Percentiles rank a stretch among this genome's conserved stretches.
These are phyloP conservation scores for Agelas oroides DNA, from an alignment of 37 sponge, comb jelly and placozoan species.

Conservation along the genomic window DNA sequence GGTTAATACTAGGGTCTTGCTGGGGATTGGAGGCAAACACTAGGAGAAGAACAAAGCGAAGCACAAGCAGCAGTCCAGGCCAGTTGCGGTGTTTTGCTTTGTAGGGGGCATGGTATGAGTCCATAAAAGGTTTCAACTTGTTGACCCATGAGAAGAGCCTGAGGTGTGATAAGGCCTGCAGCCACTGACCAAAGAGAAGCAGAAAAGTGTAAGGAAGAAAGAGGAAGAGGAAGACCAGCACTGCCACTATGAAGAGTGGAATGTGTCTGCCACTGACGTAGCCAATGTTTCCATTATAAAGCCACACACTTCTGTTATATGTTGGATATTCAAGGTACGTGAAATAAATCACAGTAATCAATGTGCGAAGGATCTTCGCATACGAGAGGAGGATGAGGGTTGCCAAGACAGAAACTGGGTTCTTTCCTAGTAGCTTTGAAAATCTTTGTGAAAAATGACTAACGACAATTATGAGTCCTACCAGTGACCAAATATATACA, in stretches of 20 bases:
- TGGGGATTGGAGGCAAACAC: not conserved
- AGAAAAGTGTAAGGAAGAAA: not conserved
- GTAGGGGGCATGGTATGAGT: constrained; percentile 16
- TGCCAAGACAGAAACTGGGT: constrained; percentile 22
- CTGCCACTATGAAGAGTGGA: not conserved
- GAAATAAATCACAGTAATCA: not conserved
- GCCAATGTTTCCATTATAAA: not conserved
- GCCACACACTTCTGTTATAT: not conserved
- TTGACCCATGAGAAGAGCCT: not conserved
- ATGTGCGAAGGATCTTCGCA: constrained; percentile 6
- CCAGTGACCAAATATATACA: constrained; percentile 1
- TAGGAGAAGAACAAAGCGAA: not conserved
- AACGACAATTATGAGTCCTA: constrained; percentile 1
- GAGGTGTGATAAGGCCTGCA: not conserved
- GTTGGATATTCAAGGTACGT: not conserved
- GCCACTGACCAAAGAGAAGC: constrained; percentile 17
- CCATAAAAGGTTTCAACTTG: not conserved
- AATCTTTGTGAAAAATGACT: not conserved
- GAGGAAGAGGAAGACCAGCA: not conserved
- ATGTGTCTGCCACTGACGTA: not conserved
- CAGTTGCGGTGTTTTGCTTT: constrained; percentile 12
- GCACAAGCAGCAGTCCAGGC: constrained; percentile 16
- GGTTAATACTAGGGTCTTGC: not conserved
- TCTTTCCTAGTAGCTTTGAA: not conserved
- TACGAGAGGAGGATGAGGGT: constrained; percentile 38